phyloP scores from a whole-genome alignment of 2,797 vertebrate species.

The Dallia pectoralis region DNA sequence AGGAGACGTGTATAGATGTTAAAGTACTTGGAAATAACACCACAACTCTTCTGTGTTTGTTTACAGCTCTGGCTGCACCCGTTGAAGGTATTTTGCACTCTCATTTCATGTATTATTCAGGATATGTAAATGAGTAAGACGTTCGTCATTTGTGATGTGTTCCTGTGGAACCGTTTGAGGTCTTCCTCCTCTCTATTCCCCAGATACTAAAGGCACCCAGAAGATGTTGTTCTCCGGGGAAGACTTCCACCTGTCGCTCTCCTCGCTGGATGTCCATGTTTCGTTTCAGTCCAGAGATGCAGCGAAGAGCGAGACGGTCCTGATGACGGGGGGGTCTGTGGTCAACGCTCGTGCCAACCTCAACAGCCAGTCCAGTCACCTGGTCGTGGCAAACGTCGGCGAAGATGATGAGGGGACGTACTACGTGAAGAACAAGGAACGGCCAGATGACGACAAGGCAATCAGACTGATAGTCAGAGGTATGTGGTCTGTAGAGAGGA shows the following conservation, averaged over 20 bases:
- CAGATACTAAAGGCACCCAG: conserved; percentile 41
- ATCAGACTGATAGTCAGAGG: conserved; percentile 72
- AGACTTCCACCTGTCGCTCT: conserved; percentile 70
- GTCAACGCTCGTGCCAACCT: conserved; percentile 53
- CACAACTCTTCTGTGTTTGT: conserved; percentile 24
- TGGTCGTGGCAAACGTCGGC: conserved; percentile 66
- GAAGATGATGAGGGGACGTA: conserved; percentile 75
- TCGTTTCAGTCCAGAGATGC: conserved; percentile 49
- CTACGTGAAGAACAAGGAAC: conserved; percentile 58
- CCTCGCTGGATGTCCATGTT: conserved; percentile 45
- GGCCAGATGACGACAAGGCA: conserved; percentile 35
- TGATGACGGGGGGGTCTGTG: conserved; percentile 55
- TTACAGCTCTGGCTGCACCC: conserved; percentile 59
- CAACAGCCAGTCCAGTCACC: conserved; percentile 52
- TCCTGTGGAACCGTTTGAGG: neutral
- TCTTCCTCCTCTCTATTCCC: neutral
- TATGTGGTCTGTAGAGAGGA: conserved; percentile 37
- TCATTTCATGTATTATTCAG: neutral
- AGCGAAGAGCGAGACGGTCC: conserved; percentile 24
- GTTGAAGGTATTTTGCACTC: conserved; percentile 60
- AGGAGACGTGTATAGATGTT: neutral
- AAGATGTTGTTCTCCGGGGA: conserved; percentile 62
- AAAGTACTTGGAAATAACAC: neutral
- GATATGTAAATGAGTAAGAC: neutral
- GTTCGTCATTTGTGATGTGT: neutral